A percentile compares a stretch with the other conserved stretches of the same genome.
These are phyloP conservation scores for Aphelenchoides avenae DNA, from an alignment of 1,140 invertebrate genomes.

Conservation along the genomic window DNA sequence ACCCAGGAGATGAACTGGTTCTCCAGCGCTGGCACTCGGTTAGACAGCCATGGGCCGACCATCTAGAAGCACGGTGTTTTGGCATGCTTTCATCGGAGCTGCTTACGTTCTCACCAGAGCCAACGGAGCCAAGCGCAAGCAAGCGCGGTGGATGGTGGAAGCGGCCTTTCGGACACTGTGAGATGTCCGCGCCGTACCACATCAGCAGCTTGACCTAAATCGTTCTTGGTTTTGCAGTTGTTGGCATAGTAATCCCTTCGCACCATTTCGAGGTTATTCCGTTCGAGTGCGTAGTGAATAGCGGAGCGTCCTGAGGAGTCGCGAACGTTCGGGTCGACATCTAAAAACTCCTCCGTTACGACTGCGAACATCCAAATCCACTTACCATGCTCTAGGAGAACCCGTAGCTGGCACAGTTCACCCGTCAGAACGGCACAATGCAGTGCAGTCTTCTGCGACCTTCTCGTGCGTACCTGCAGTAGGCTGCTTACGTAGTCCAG, in stretches of 20 bases:
- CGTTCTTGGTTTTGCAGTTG: neutral
- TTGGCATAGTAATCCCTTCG: neutral
- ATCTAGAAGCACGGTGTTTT: neutral
- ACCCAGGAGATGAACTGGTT: neutral
- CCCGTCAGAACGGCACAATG: slow-evolving; percentile 22
- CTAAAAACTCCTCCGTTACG: slow-evolving; percentile 15
- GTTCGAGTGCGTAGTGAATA: slow-evolving; percentile 23
- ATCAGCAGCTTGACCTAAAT: slow-evolving; percentile 28
- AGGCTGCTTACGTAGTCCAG: slow-evolving; percentile 4
- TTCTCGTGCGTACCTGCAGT: slow-evolving; percentile 16
- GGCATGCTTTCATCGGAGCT: neutral
- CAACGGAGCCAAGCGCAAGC: slow-evolving; percentile 11
- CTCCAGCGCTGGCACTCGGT: slow-evolving; percentile 17
- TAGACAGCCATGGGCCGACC: slow-evolving; percentile 10
- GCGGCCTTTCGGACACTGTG: slow-evolving; percentile 5
- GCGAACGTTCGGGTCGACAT: slow-evolving; percentile 18
- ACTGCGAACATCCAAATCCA: slow-evolving; percentile 7
- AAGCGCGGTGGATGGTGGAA: slow-evolving; percentile 7
- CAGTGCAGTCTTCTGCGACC: slow-evolving; percentile 19
- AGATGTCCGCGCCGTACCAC: slow-evolving; percentile 36
- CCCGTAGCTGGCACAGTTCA: slow-evolving; percentile 19
- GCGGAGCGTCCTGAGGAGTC: slow-evolving; percentile 20
- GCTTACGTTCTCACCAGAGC: neutral
- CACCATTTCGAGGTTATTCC: slow-evolving; percentile 33
- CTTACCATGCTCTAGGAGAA: slow-evolving; percentile 16